Percentiles rank a stretch among this genome's conserved stretches.
Conservation (phyloP, 2,888 invertebrate species). For the Lasioglossum leucozonium region DNA sequence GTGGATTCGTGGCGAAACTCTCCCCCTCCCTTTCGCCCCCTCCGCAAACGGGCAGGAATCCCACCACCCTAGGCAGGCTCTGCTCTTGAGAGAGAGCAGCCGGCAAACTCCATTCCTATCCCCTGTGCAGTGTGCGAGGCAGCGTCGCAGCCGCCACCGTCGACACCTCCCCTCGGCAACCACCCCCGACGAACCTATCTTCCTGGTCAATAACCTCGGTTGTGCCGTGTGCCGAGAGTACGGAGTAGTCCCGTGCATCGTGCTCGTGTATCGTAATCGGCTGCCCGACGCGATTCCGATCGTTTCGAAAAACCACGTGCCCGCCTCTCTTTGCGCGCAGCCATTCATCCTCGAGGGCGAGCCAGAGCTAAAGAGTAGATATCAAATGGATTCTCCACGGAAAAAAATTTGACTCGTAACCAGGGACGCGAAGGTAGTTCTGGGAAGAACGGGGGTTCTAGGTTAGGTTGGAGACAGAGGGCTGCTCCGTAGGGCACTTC, state of each 20-base stretch:
- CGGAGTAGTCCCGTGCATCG: conserved; percentile 3
- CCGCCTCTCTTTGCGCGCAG: not conserved
- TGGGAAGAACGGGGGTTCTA: not conserved
- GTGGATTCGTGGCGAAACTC: conserved; percentile 62
- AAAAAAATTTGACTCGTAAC: not conserved
- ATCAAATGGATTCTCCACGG: not conserved
- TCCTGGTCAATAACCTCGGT: conserved; percentile 76
- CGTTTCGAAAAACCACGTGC: conserved; percentile 3
- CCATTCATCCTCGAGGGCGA: not conserved
- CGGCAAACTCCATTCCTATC: conserved; percentile 64
- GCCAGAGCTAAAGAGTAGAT: not conserved
- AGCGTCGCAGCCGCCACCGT: conserved; percentile 48
- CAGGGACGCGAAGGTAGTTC: not conserved
- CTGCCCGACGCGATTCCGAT: conserved; percentile 36
- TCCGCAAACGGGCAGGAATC: not conserved
- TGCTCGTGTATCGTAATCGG: conserved; percentile 43
- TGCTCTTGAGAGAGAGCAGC: conserved; percentile 56
- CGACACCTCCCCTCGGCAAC: conserved; percentile 47
- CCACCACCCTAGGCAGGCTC: conserved; percentile 40
- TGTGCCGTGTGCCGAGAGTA: conserved; percentile 52
- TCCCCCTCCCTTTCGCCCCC: not conserved
- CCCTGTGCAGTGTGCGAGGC: conserved; percentile 34
- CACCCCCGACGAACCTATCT: conserved; percentile 66
- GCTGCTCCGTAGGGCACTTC: not conserved
- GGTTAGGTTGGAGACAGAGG: not conserved